These are phyloP conservation scores for Coelopa pilipes DNA, from an alignment of 2,888 invertebrate genomes.

Conservation along the genomic window DNA sequence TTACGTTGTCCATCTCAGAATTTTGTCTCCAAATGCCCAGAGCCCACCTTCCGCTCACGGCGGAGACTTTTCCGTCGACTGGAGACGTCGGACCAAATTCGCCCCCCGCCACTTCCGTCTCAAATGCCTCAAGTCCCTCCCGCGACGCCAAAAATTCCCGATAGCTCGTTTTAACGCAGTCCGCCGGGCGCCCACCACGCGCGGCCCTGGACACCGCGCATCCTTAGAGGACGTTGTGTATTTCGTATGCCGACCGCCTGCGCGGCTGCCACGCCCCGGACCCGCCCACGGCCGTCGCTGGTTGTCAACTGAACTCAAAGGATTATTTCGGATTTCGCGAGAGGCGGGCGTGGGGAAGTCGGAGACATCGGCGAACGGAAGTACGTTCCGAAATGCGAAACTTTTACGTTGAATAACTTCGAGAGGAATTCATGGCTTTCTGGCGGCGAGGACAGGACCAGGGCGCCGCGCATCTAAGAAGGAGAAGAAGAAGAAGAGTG, in stretches of 20 bases:
- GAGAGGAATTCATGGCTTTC: slow-evolving; percentile 10
- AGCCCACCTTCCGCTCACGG: no score
- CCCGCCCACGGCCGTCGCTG: slow-evolving; percentile 4
- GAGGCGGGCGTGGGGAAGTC: slow-evolving; percentile 1
- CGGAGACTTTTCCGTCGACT: no score
- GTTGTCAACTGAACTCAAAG: slow-evolving; percentile 23
- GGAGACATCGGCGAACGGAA: slow-evolving; percentile 27
- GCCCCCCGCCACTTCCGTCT: background rate
- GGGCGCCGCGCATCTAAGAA: no score
- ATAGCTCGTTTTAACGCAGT: slow-evolving; percentile 22
- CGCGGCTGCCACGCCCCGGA: background rate
- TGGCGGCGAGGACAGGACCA: background rate
- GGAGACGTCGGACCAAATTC: no score
- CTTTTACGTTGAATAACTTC: slow-evolving; percentile 31
- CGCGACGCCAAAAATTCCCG: slow-evolving; percentile 11
- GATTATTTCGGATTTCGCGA: slow-evolving; percentile 16
- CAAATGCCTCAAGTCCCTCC: background rate
- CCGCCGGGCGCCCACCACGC: background rate
- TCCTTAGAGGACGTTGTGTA: slow-evolving; percentile 29
- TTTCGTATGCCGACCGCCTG: slow-evolving; percentile 9
- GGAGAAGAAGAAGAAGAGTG: no score
- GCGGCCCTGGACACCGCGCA: no score
- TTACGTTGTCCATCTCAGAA: no score
- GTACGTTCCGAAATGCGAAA: slow-evolving; percentile 30
- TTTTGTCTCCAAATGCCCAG: no score